These are phyloP conservation scores for Monochamus saltuarius DNA, from an alignment of 1,140 invertebrate species.

Conservation along the genomic window DNA sequence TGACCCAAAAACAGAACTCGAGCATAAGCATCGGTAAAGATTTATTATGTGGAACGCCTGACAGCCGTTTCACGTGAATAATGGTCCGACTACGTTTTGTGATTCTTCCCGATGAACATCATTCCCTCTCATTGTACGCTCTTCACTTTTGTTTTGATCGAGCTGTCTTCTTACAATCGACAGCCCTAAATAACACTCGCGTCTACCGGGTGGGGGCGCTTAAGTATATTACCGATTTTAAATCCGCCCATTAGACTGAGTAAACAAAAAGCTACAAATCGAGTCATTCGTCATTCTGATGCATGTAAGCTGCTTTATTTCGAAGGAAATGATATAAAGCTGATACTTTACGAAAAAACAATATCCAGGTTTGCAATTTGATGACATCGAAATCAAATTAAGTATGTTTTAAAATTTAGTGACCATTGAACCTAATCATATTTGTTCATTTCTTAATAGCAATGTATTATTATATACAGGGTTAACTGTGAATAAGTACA, in stretches of 20 bases:
- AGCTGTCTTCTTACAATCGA: not conserved
- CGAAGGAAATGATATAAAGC: too few relatives aligned
- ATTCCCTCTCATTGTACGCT: constrained; percentile 6
- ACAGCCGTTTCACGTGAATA: constrained; percentile 14
- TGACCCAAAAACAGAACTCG: not conserved
- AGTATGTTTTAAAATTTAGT: too few relatives aligned
- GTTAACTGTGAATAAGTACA: too few relatives aligned
- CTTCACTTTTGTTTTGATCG: constrained; percentile 6
- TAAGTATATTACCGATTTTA: constrained; percentile 7
- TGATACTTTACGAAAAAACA: too few relatives aligned
- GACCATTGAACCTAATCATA: too few relatives aligned
- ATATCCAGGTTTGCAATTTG: too few relatives aligned
- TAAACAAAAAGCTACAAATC: too few relatives aligned
- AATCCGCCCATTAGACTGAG: not conserved
- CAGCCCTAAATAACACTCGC: not conserved
- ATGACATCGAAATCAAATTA: too few relatives aligned
- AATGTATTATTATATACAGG: too few relatives aligned
- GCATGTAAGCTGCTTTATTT: too few relatives aligned
- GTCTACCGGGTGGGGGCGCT: not conserved
- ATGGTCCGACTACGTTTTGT: constrained; percentile 15
- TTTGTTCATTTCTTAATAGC: too few relatives aligned
- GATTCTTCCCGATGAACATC: constrained; percentile 14
- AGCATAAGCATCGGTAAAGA: constrained; percentile 10
- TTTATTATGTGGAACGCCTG: constrained; percentile 9
- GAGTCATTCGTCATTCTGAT: too few relatives aligned